Evolutionary conservation across 2,113 vertebrate species (phyloP).

Genomic region (Meles meles): DNA sequence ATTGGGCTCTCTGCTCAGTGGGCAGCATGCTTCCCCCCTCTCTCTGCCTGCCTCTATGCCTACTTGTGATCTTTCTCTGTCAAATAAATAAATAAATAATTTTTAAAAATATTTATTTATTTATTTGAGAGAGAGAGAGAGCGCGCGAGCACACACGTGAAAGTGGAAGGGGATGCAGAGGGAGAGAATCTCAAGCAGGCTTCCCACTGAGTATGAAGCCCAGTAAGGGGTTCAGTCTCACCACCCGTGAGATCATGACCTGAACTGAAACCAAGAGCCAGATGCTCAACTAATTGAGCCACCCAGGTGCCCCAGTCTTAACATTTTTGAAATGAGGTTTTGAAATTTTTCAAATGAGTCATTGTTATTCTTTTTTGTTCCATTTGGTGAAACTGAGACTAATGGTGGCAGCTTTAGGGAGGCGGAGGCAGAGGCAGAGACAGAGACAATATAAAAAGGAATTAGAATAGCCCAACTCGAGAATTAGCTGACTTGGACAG

Average conservation of each 20-base stretch:
- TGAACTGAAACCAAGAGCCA: neutral
- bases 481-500: neutral
- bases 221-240: neutral
- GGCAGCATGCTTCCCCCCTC: too few species aligned
- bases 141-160: neutral
- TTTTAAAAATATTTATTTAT: neutral
- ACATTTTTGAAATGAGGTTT: slow-evolving; percentile 38
- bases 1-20: too few species aligned
- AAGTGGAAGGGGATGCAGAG: neutral
- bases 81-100: too few species aligned
- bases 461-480: neutral
- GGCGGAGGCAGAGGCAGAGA: neutral
- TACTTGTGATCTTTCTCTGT: too few species aligned
- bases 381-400: neutral
- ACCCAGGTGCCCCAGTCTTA: neutral
- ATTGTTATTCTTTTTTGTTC: neutral
- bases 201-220: neutral
- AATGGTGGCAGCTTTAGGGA: slow-evolving; percentile 6
- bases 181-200: neutral
- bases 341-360: neutral
- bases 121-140: neutral
- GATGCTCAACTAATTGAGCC: neutral
- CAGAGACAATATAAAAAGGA: neutral
- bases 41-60: too few species aligned
- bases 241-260: neutral